phyloP scores from a whole-genome alignment of 35 echinoderm and acorn worm genomes.

The Hemicentrotus pulcherrimus region DNA sequence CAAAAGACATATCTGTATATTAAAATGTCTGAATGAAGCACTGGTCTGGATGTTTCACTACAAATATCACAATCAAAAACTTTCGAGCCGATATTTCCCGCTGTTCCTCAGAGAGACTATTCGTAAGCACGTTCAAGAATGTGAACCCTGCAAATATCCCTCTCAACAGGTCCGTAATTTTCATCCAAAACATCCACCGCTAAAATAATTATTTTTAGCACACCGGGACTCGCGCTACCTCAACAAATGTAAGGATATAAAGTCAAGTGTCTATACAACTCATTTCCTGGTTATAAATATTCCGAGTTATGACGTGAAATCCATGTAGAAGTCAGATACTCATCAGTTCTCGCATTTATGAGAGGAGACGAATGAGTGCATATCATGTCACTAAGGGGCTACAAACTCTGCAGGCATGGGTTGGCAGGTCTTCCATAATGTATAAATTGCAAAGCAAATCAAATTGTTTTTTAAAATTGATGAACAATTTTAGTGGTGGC shows the following conservation, averaged over 20 bases:
- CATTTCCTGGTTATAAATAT: background rate
- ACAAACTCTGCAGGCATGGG: background rate
- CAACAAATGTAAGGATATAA: background rate
- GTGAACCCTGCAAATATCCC: background rate
- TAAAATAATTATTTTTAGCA: background rate
- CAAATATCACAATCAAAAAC: background rate
- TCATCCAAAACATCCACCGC: background rate
- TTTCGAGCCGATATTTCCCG: background rate
- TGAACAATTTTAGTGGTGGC: background rate
- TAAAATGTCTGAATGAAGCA: background rate
- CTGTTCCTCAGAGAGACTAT: background rate
- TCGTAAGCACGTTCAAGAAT: background rate
- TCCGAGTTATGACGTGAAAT: background rate
- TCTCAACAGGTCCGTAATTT: background rate
- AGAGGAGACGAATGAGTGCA: background rate
- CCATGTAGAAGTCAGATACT: background rate
- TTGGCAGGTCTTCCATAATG: background rate
- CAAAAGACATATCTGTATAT: background rate
- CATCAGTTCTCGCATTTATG: background rate
- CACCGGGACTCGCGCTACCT: background rate
- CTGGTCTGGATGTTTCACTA: background rate
- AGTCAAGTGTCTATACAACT: background rate
- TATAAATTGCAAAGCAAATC: background rate
- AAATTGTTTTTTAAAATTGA: background rate
- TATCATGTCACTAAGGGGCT: background rate